Evolutionary conservation across 2,888 invertebrate genomes (phyloP).

Genomic region (Macrosoma leucophasiata): DNA sequence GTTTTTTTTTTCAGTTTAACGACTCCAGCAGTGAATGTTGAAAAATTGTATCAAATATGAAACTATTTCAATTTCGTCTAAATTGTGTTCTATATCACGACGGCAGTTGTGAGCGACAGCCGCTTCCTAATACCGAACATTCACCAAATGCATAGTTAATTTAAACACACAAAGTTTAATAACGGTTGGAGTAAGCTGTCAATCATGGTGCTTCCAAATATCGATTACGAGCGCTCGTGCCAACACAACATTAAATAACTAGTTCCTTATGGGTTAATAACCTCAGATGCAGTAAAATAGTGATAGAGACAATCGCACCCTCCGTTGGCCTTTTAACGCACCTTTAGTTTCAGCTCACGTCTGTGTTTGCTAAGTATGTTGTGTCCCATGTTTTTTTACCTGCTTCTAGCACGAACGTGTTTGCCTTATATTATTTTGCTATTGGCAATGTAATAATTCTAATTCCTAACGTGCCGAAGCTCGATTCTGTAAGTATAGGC

Average conservation of each 20-base stretch:
- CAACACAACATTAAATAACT: slow-evolving; percentile 9
- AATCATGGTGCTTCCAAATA: slow-evolving; percentile 14
- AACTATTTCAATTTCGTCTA: no score
- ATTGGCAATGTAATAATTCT: no score
- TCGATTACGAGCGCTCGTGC: slow-evolving; percentile 19
- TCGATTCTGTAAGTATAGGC: no score
- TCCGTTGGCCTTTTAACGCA: slow-evolving; percentile 6
- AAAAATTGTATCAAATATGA: no score
- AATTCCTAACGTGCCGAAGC: no score
- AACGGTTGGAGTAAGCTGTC: slow-evolving; percentile 12
- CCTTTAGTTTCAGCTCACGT: slow-evolving; percentile 22
- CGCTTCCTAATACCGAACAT: no score
- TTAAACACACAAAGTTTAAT: slow-evolving; percentile 8
- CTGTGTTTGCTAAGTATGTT: slow-evolving; percentile 16
- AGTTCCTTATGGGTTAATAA: slow-evolving; percentile 16
- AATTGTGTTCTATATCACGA: no score
- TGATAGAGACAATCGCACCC: slow-evolving; percentile 15
- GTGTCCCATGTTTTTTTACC: slow-evolving; percentile 10
- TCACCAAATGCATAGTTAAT: slow-evolving; percentile 9
- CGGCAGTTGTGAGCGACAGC: no score
- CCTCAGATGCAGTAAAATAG: slow-evolving; percentile 15
- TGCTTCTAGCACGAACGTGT: not conserved
- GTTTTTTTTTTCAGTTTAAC: no score
- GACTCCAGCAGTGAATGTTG: no score
- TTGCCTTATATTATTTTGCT: no score